Evolutionary conservation across 1,140 invertebrate genomes (phyloP).

Genomic region (Gonioctena quinquepunctata): DNA sequence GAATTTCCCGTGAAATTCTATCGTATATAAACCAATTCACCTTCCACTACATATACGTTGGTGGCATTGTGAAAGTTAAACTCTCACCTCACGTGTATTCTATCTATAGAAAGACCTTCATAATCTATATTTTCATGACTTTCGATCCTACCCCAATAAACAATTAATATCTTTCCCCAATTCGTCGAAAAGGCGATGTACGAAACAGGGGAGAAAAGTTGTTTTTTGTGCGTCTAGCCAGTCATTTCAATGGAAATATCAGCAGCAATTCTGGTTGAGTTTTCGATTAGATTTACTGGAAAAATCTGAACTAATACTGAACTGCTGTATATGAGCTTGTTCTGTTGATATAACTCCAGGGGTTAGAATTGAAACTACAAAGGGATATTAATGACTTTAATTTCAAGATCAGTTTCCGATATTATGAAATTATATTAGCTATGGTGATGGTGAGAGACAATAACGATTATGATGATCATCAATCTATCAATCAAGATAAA

Average conservation of each 20-base stretch:
- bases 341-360: too few species aligned
- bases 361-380: too few species aligned
- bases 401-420: too few species aligned
- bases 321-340: too few species aligned
- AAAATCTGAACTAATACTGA: too few species aligned
- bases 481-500: too few species aligned
- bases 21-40: not conserved
- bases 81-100: not conserved
- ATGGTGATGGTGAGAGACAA: too few species aligned
- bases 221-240: not conserved
- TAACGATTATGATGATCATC: too few species aligned
- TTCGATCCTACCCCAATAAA: not conserved
- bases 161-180: not conserved
- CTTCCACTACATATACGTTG: not conserved
- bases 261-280: too few species aligned
- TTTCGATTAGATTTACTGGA: too few species aligned
- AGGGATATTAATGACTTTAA: too few species aligned
- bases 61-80: not conserved
- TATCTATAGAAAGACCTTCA: not conserved
- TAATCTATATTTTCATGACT: not conserved
- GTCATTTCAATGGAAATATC: not conserved
- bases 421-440: too few species aligned
- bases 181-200: not conserved
- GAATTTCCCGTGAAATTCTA: not conserved
- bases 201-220: not conserved